Percentiles rank a stretch among this genome's conserved stretches.
These are phyloP conservation scores for Conus canariensis DNA, from an alignment of 2,888 invertebrate species.

Conservation along the genomic window DNA sequence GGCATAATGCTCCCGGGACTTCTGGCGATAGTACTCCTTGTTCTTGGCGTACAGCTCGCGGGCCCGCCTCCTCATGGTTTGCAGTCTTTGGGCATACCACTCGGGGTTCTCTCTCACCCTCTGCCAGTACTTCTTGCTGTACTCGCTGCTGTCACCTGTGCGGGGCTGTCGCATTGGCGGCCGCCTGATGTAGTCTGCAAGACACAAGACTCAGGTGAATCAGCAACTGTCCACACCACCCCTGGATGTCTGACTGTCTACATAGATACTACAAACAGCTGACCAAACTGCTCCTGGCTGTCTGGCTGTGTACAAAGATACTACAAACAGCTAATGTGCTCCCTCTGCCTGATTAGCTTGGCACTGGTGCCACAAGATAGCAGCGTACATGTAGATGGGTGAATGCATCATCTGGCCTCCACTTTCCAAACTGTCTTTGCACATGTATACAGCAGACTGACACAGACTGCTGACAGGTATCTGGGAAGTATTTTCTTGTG, in stretches of 20 bases:
- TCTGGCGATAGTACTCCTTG: conserved; percentile 23
- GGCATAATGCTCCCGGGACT: conserved; percentile 1
- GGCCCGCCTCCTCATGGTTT: conserved; percentile 18
- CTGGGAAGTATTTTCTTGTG: too few species aligned
- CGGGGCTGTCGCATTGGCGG: background rate
- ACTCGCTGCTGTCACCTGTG: background rate
- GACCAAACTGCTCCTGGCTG: too few species aligned
- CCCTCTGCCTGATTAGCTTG: too few species aligned
- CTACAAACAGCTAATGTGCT: too few species aligned
- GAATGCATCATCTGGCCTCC: too few species aligned
- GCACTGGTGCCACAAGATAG: too few species aligned
- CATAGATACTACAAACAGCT: too few species aligned
- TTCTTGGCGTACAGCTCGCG: conserved; percentile 14
- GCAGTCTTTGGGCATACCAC: conserved; percentile 14
- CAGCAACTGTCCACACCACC: background rate
- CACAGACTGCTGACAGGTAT: too few species aligned
- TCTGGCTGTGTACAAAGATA: too few species aligned
- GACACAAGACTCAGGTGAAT: background rate
- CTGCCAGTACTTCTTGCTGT: conserved; percentile 25
- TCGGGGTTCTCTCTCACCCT: conserved; percentile 16
- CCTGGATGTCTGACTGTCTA: background rate
- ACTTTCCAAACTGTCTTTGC: too few species aligned
- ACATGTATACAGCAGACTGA: too few species aligned
- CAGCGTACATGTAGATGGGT: too few species aligned
- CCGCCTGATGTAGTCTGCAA: background rate